Evolutionary conservation across 2,797 vertebrate genomes (phyloP), one percentile per base, ranked within the genome.

Genomic region (Allobates femoralis): DNA sequence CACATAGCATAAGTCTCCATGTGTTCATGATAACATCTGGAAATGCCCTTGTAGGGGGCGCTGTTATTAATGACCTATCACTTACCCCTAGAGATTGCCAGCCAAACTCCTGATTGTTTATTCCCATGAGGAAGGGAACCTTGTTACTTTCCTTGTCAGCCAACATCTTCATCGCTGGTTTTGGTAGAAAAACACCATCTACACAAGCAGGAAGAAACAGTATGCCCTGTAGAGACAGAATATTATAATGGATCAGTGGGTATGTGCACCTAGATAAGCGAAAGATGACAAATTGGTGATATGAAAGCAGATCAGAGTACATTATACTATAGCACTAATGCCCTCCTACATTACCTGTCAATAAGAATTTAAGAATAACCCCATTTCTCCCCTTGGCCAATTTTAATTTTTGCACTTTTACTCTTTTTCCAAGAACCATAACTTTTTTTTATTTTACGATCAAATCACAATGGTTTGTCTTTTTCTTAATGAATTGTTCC

Each of bases 171-270:
- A 87, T 62, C 2, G 80, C 81, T 11, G 7, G 64, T 85, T 90
- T 84, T 55, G 89, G 89, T 46, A 91, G 84, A 84, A 92, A 89
- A 50, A 78, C 62, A 0, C 89, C 89, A 3, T 69, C 66, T 6
- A 69, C 32, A 23, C 3, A 1, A 3, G 2, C 32, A 69, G 66
- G 32, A 37, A 34, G 6, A 21, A 7, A 2, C 19, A 11, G 14
- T 3, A 37, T 11, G 18, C 66, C 66, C 66, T 69, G 32, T 5
- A 67, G 14, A 67, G 16, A 32, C 32, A 69, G 32, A 19, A 37
- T 1, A 69, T 32, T 46, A 10, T 30, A 6, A 19, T 73, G 34
- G 69, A 30, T 73, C 32, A 32, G 32, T 30, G 32, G 32, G 26
- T 30, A 37, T 32, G 34, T 30, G 32, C 28, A 73, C 28, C 1